Evolutionary conservation across 53 echinoderm and acorn worm species (phyloP).

Genomic region (Astropecten irregularis): DNA sequence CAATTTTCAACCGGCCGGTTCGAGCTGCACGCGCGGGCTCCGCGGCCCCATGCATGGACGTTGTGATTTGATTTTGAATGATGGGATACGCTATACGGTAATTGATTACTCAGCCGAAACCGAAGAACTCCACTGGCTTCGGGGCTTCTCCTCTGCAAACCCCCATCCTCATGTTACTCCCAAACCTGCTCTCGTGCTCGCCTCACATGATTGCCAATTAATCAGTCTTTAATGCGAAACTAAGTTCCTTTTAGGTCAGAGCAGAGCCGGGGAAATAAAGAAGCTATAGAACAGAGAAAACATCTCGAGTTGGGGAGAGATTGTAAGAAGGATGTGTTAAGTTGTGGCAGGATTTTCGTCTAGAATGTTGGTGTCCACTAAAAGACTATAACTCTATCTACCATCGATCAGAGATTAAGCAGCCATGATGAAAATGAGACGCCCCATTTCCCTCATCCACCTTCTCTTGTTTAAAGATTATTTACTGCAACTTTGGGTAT

Average conservation of each 20-base stretch:
- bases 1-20: conserved; percentile 8
- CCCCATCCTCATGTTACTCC: conserved; percentile 39
- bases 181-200: neutral
- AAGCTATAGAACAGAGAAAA: neutral
- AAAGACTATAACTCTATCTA: no score
- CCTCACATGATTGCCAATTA: conserved; percentile 52
- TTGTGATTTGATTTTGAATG: conserved; percentile 44
- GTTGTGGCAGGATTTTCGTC: no score
- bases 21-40: no score
- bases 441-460: no score
- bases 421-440: no score
- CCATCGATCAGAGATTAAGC: no score
- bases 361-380: no score
- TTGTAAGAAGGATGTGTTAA: no score
- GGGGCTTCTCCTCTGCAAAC: conserved; percentile 12
- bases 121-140: conserved; percentile 13
- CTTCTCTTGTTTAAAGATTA: no score
- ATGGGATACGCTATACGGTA: conserved; percentile 20
- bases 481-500: no score
- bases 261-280: neutral
- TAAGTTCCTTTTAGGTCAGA: conserved; percentile 8
- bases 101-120: conserved; percentile 47
- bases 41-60: no score
- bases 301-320: no score
- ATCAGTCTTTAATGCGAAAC: conserved; percentile 40